Percentiles rank a stretch among this genome's conserved stretches.
phyloP scores from a whole-genome alignment of 2,797 vertebrate species.

The Muraenolepis orangiensis region DNA sequence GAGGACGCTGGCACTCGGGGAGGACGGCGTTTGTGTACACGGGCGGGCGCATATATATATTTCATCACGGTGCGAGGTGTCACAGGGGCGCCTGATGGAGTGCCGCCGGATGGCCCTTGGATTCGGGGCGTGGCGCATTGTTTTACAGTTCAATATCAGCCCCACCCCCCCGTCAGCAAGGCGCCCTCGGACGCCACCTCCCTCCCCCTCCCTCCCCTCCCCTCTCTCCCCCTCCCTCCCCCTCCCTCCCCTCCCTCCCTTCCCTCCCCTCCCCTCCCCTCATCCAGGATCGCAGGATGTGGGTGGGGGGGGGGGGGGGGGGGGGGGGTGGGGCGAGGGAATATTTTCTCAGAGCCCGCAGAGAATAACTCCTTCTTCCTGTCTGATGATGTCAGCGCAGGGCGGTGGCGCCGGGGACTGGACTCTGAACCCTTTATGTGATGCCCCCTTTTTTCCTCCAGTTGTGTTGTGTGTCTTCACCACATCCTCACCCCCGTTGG shows the following conservation, averaged over 20 bases:
- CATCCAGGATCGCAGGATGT: too few species aligned
- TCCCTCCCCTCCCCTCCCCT: too few species aligned
- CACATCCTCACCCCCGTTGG: constrained; percentile 14
- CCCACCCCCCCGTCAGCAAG: constrained; percentile 58
- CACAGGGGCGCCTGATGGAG: constrained; percentile 55
- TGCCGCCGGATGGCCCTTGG: constrained; percentile 46
- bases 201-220: too few species aligned
- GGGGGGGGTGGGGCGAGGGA: too few species aligned
- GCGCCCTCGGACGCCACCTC: background rate
- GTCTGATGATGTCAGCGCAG: constrained; percentile 57
- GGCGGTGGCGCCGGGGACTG: constrained; percentile 11
- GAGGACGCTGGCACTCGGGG: background rate
- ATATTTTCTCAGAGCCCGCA: constrained; percentile 48
- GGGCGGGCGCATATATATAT: constrained; percentile 38
- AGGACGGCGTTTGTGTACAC: constrained; percentile 15
- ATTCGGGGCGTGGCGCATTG: constrained; percentile 49
- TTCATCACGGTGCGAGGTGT: constrained; percentile 56
- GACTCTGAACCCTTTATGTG: constrained; percentile 13
- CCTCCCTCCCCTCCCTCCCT: too few species aligned
- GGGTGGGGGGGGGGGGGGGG: too few species aligned
- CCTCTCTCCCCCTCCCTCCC: too few species aligned
- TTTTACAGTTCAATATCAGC: constrained; percentile 68
- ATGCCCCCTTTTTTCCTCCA: constrained; percentile 1
- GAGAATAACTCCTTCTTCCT: constrained; percentile 37
- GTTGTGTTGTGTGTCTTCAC: constrained; percentile 1